phyloP scores from a whole-genome alignment of 2,113 vertebrate species.

The Ciconia stormi region DNA sequence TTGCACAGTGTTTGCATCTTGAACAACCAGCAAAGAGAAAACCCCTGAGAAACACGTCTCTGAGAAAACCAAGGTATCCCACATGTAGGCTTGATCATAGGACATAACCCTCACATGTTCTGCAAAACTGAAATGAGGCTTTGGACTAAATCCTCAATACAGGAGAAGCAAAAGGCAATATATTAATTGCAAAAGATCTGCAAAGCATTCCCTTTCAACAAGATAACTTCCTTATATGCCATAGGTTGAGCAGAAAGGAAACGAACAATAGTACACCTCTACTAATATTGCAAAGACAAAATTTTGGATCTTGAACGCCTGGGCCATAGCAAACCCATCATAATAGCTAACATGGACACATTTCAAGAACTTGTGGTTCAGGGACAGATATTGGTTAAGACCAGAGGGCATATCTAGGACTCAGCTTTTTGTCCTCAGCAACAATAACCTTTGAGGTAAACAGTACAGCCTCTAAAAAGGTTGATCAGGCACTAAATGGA shows the following conservation, averaged over 20 bases:
- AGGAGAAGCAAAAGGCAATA: neutral
- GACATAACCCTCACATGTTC: neutral
- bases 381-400: neutral
- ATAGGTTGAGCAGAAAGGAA: neutral
- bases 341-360: neutral
- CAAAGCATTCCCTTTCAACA: neutral
- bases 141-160: neutral
- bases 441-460: conserved; percentile 11
- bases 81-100: neutral
- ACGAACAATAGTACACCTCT: neutral
- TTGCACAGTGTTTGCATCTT: neutral
- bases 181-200: neutral
- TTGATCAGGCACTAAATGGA: conserved; percentile 3
- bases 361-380: neutral
- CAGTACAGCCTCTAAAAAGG: neutral
- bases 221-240: neutral
- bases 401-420: neutral
- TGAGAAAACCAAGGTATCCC: neutral
- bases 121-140: neutral
- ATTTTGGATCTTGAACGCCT: neutral
- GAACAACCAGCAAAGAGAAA: neutral
- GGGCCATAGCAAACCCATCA: neutral
- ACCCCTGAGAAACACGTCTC: neutral
- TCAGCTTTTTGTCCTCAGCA: neutral
- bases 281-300: neutral